Conservation (phyloP, 92 coral and sea anemone species). For the Diadumene lineata region DNA sequence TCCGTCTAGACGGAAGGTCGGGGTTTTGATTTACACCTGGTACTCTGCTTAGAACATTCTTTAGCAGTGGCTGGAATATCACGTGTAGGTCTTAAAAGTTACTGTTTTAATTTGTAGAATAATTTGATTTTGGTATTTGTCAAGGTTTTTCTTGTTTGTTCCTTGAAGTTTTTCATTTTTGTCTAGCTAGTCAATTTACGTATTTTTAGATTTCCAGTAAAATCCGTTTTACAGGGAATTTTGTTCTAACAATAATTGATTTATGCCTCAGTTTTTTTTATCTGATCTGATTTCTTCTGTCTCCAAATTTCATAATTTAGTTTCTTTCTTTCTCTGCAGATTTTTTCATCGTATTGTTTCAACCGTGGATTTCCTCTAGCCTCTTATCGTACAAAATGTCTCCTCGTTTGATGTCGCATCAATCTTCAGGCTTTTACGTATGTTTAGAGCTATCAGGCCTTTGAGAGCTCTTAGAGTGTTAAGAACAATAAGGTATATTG, state of each 20-base stretch:
- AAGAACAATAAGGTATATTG: slow-evolving; percentile 95
- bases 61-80: slow-evolving; percentile 95
- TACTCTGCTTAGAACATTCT: slow-evolving; percentile 71
- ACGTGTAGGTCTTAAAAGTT: slow-evolving; percentile 76
- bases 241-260: too few relatives aligned
- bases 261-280: too few relatives aligned
- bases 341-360: slow-evolving; percentile 83
- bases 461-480: slow-evolving; percentile 92
- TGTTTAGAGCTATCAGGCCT: slow-evolving; percentile 97
- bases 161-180: too few relatives aligned
- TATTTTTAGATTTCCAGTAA: slow-evolving; percentile 66
- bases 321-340: slow-evolving; percentile 43
- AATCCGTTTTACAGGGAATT: too few relatives aligned
- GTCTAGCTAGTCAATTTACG: too few relatives aligned
- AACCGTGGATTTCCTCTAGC: slow-evolving; percentile 90
- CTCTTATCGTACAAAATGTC: slow-evolving; percentile 88
- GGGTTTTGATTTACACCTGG: too few relatives aligned
- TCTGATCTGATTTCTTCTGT: too few relatives aligned
- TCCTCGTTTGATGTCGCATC: slow-evolving; percentile 97
- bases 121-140: too few relatives aligned
- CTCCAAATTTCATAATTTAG: too few relatives aligned
- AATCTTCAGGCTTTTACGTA: slow-evolving; percentile 90
- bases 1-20: too few relatives aligned
- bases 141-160: too few relatives aligned
- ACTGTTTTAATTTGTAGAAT: too few relatives aligned